Base-by-base conservation (phyloP, 2,888 invertebrate genomes). In the Strigamia maritima region DNA sequence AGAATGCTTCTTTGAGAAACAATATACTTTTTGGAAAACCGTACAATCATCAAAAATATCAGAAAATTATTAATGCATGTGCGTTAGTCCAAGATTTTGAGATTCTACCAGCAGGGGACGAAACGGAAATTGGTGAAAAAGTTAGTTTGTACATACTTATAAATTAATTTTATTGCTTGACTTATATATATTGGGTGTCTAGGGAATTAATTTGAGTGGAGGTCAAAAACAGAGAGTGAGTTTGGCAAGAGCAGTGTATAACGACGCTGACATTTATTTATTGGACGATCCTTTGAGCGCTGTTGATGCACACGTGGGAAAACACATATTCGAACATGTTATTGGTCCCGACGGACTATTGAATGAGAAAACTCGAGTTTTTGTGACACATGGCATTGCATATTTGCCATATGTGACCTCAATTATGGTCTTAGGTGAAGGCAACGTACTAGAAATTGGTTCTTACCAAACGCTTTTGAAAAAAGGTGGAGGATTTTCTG, bases 321-420 rank as follows among this genome's bases (percentile, higher is more conserved):
- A 87, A 83, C 88, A 89, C 82, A 87, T 90, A 75, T 89, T 89
- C 83, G 83, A 83, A 60, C 80, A 83, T 60, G 89, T 89, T 31
- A 86, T 90, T 60, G 86, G 88, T 80, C 85, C 85, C 1, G 83
- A 85, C 10, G 89, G 89, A 16, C 49, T 88, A 1, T 83, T 89
- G 4, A 83, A 84, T 78, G 82, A 85, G 44, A 89, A 88, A 84
- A 97, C 98, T 0, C 90, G 98, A 81, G 87, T 99, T 75, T 89
- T 98, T 83, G 98, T 98, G 28, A 99, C 98, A 0, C 98, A 99
- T 86, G 94, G 95, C 82, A 92, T 98, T 79, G 94, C 95, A 12
- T 97, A 94, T 87, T 89, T 98, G 82, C 93, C 96, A 0, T 91
- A 94, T 84, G 94, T 94, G 0, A 95, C 98, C 87, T 89, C 93